Conservation (phyloP, 2,888 invertebrate genomes). For the Drosophila engyochracea region DNA sequence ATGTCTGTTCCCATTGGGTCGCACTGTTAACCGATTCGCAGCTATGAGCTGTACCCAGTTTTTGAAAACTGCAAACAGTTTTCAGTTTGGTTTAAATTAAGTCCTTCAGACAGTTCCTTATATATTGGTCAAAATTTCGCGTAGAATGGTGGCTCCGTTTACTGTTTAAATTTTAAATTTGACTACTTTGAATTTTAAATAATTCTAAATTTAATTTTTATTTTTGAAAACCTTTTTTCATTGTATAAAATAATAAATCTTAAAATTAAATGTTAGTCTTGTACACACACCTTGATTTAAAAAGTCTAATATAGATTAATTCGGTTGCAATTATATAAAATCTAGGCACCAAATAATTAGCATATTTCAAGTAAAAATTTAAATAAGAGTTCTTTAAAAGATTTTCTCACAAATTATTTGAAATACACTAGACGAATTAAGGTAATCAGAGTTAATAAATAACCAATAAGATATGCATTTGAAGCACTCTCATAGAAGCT, state of each 20-base stretch:
- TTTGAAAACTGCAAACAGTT: constrained; percentile 39
- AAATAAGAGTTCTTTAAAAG: not conserved
- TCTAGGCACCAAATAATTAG: not conserved
- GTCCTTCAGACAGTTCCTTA: not conserved
- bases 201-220: not conserved
- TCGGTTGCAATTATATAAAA: not conserved
- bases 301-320: not conserved
- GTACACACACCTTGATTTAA: no score
- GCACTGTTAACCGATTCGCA: constrained; percentile 73
- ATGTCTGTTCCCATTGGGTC: constrained; percentile 48
- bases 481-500: not conserved
- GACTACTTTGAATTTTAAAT: not conserved
- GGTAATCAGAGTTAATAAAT: not conserved
- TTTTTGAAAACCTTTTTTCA: not conserved
- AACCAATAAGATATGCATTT: not conserved
- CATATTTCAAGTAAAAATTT: not conserved
- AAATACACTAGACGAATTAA: not conserved
- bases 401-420: not conserved
- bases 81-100: not conserved
- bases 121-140: no score
- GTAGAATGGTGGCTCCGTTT: not conserved
- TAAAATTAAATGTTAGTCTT: not conserved
- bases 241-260: not conserved
- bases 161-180: not conserved
- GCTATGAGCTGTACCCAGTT: constrained; percentile 49